phyloP scores from a whole-genome alignment of 2,888 invertebrate genomes.

The Chrysodeixis includens region DNA sequence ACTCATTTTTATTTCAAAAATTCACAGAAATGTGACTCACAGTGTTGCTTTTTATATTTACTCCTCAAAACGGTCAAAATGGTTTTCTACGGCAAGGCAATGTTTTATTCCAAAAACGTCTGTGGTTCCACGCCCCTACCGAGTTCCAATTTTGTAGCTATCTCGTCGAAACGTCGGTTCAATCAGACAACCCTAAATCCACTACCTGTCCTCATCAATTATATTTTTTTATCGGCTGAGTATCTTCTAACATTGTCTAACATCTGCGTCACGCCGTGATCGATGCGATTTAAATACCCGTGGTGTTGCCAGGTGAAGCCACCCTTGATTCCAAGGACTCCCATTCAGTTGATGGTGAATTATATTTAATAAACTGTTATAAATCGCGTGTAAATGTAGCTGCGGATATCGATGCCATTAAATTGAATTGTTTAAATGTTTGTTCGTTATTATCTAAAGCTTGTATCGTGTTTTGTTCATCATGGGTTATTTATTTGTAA shows the following conservation, averaged over 20 bases:
- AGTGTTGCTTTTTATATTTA: not conserved
- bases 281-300: conserved; percentile 81
- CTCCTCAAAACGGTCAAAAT: not conserved
- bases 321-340: conserved; percentile 36
- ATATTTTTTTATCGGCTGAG: conserved; percentile 79
- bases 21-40: not conserved
- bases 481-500: not conserved
- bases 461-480: not conserved
- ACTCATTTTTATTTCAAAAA: not conserved
- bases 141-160: conserved; percentile 48
- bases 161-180: conserved; percentile 52
- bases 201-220: conserved; percentile 87
- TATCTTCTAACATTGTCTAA: conserved; percentile 78
- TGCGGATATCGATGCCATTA: not conserved
- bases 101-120: not conserved
- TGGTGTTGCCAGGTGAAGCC: conserved; percentile 57
- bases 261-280: conserved; percentile 78
- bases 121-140: conserved; percentile 42
- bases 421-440: not conserved
- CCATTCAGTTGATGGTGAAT: not conserved
- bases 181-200: conserved; percentile 58
- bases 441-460: not conserved
- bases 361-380: not conserved
- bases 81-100: not conserved
- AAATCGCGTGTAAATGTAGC: not conserved